These are phyloP conservation scores for Pardosa pseudoannulata DNA, from an alignment of 2,888 invertebrate species.

Conservation along the genomic window DNA sequence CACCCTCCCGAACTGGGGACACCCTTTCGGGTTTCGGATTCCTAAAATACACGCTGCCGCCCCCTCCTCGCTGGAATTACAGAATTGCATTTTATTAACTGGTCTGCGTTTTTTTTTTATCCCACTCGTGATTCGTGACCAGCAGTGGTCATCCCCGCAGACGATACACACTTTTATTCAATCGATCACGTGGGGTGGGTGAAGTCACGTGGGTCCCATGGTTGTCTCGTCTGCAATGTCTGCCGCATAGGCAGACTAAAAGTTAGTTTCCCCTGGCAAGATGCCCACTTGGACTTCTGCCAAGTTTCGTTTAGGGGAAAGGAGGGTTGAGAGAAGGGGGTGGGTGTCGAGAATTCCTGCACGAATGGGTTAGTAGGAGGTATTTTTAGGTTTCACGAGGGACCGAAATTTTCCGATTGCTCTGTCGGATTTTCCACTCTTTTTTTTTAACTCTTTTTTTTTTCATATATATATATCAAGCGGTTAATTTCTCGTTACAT, in stretches of 20 bases:
- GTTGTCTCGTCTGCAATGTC: slow-evolving; percentile 67
- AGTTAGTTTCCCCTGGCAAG: slow-evolving; percentile 45
- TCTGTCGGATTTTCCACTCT: background rate
- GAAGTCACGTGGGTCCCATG: slow-evolving; percentile 14
- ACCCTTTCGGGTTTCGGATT: background rate
- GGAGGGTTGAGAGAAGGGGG: no score
- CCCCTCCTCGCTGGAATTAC: no score
- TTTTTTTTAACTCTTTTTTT: background rate
- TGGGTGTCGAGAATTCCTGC: no score
- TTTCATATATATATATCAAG: no score
- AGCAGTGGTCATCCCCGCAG: background rate
- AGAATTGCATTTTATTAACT: background rate
- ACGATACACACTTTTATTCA: background rate
- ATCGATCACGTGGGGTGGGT: slow-evolving; percentile 31
- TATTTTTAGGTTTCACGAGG: slow-evolving; percentile 63
- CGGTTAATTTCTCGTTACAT: background rate
- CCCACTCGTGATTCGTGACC: background rate
- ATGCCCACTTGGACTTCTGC: slow-evolving; percentile 58
- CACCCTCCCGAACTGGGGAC: background rate
- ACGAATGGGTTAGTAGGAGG: background rate
- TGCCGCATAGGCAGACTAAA: slow-evolving; percentile 68
- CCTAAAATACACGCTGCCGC: background rate
- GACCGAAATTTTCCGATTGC: background rate
- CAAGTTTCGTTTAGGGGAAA: slow-evolving; percentile 31
- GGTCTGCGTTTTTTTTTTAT: background rate